A percentile compares a stretch with the other conserved stretches of the same genome.
Conservation (phyloP, 2,888 invertebrate species). For the Dysmachus trigonus region DNA sequence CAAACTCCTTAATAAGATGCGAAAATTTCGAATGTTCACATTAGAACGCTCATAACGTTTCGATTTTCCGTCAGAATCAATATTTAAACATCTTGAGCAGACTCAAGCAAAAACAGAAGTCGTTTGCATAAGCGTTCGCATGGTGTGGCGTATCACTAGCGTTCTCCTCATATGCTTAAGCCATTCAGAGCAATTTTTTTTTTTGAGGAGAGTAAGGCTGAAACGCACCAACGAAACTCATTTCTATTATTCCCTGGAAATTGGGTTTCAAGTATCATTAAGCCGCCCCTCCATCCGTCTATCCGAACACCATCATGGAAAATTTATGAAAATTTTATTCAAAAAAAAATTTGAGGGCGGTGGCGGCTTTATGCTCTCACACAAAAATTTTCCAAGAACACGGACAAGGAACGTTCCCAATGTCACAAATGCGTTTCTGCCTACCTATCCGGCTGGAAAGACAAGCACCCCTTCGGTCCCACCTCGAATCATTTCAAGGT, state of each 20-base stretch:
- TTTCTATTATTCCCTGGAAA: constrained; percentile 12
- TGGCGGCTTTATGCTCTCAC: background rate
- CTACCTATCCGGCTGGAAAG: background rate
- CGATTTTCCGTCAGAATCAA: background rate
- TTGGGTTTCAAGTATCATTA: constrained; percentile 16
- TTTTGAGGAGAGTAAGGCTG: background rate
- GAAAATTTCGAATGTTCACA: background rate
- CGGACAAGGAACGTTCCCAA: background rate
- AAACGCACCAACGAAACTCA: background rate
- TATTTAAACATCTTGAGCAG: background rate
- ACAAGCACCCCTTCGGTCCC: background rate
- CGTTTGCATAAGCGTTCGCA: constrained; percentile 2
- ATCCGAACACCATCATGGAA: background rate
- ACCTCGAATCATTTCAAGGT: background rate
- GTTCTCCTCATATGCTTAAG: constrained; percentile 5
- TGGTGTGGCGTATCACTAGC: background rate
- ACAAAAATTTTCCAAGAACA: background rate
- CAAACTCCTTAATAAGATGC: background rate
- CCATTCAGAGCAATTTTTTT: background rate
- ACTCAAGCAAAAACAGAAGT: background rate
- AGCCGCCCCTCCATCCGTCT: background rate
- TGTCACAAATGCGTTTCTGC: background rate
- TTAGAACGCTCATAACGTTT: background rate
- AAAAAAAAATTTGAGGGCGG: background rate
- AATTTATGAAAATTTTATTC: constrained; percentile 22